Percentiles rank a stretch among this genome's conserved stretches.
phyloP scores from a whole-genome alignment of 1,140 invertebrate genomes.

The Scaptomyza montana region DNA sequence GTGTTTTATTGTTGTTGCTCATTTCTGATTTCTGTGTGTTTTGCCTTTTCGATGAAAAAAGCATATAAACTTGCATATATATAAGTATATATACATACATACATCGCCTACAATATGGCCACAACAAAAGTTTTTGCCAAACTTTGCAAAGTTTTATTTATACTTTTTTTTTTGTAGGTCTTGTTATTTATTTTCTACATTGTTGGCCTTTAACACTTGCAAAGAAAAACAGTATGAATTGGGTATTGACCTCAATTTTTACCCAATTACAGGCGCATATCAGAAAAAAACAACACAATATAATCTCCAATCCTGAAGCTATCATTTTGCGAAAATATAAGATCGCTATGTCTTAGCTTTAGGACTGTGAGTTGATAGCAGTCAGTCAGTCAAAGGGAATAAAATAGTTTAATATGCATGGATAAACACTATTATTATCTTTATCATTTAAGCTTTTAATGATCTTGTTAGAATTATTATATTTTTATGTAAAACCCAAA shows the following conservation, averaged over 20 bases:
- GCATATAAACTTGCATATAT: background rate
- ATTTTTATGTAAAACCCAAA: background rate
- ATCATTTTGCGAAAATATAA: too few species aligned
- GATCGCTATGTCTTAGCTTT: too few species aligned
- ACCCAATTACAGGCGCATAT: too few species aligned
- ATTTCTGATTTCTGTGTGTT: slow-evolving; percentile 52
- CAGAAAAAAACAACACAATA: too few species aligned
- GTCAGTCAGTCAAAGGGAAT: too few species aligned
- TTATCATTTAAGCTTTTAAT: background rate
- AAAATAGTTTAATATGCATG: too few species aligned
- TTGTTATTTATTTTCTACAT: background rate
- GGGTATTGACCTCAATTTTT: too few species aligned
- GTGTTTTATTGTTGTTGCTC: slow-evolving; percentile 55
- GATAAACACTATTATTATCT: too few species aligned
- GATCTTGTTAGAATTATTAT: background rate
- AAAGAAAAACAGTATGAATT: background rate
- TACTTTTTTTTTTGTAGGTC: background rate
- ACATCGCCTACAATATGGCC: slow-evolving; percentile 18
- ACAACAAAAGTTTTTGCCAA: slow-evolving; percentile 32
- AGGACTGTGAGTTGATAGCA: too few species aligned
- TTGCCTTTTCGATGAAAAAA: slow-evolving; percentile 60
- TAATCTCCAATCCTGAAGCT: too few species aligned
- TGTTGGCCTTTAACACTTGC: background rate
- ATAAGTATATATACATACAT: slow-evolving; percentile 12
- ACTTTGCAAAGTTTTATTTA: slow-evolving; percentile 3